Conservation (phyloP, 2,888 invertebrate genomes). For the Bedellia somnulentella region DNA sequence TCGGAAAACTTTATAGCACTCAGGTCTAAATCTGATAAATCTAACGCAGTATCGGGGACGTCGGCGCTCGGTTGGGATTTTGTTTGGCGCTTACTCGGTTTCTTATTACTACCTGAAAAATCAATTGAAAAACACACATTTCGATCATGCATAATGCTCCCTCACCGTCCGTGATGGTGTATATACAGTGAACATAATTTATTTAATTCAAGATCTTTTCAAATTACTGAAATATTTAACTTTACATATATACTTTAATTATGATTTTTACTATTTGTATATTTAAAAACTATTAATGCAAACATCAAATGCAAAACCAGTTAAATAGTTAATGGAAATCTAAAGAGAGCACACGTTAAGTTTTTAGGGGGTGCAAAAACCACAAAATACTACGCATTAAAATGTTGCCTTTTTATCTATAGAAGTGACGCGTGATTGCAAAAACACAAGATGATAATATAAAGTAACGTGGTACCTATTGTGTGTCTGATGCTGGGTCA, state of each 20-base stretch:
- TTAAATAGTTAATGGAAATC: conserved; percentile 43
- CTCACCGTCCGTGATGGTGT: conserved; percentile 26
- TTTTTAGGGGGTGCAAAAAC: conserved; percentile 41
- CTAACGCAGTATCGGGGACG: conserved; percentile 34
- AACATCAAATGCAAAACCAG: conserved; percentile 28
- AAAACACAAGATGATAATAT: background rate
- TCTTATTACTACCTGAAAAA: conserved; percentile 53
- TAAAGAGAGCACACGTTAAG: conserved; percentile 33
- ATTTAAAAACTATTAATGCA: conserved; percentile 15
- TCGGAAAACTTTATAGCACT: conserved; percentile 69
- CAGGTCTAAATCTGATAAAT: conserved; percentile 67
- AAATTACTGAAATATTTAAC: background rate
- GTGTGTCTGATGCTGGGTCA: conserved; percentile 58
- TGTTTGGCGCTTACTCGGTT: conserved; percentile 33
- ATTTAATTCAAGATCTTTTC: no score
- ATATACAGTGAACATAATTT: conserved; percentile 51
- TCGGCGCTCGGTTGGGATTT: conserved; percentile 18
- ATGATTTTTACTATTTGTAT: no score
- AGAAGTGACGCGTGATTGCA: background rate
- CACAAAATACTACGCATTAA: no score
- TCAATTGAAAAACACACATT: conserved; percentile 56
- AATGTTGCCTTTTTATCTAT: no score
- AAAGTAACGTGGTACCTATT: conserved; percentile 40
- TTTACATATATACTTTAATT: background rate
- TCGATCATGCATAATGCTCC: conserved; percentile 59